Base-by-base conservation (phyloP, 2,888 invertebrate species). In the Baccha elongata region DNA sequence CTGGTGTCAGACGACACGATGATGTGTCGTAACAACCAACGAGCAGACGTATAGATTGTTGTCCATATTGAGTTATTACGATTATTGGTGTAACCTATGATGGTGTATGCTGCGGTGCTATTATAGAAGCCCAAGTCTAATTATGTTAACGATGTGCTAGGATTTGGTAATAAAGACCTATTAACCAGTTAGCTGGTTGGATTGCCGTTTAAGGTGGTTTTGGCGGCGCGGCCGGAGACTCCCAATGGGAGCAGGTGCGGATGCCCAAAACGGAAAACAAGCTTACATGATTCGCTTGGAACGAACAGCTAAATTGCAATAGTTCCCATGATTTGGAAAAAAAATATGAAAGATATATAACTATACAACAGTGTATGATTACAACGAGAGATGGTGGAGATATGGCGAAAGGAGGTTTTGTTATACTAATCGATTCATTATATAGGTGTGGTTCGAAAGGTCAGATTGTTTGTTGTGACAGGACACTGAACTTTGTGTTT, bases 131-230 rank as follows among this genome's bases (percentile, higher is more conserved):
- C 48, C 23, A 55, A n/a, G 80, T 64, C 78, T 78, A 83, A 76
- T 83, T 83, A 76, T 72, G 83, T 58, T 83, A 78, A 83, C 83
- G 83, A 83, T 78, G 83, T 83, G 83, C 72, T 72, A 83, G 78
- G 76, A 72, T 83, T 83, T 72, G 83, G 78, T 83, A 83, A 83
- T 83, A 83, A 72, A 68, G 67, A 68, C 83, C 67, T 32, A 78
- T 78, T 83, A 68, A 83, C 83, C 72, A 78, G 76, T 83, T 52
- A 44, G 72, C 48, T 8, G 55, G 72, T 55, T 72, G 67, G 76
- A 48, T 32, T 72, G 68, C 83, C 72, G 62, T 83, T 72, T 83
- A 62, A 35, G 80, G 79, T 40, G 78, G 52, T 21, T 35, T 58
- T 32, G 29, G 46, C 21, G 15, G 35, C 11, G 44, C 17, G 37